Percentiles rank a stretch among this genome's conserved stretches.
phyloP scores from a whole-genome alignment of 2,888 invertebrate species.

The Apoda limacodes region DNA sequence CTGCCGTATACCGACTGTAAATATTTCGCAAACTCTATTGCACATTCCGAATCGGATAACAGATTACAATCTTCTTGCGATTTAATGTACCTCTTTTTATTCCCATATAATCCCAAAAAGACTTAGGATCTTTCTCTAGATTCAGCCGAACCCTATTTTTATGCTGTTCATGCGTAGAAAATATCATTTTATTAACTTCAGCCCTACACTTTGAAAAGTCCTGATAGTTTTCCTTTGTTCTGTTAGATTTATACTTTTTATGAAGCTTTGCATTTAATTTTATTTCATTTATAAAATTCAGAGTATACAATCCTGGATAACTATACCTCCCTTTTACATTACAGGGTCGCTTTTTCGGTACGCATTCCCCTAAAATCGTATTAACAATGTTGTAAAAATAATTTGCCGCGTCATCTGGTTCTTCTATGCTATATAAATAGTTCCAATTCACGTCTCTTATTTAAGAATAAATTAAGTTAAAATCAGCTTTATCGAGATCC shows the following conservation, averaged over 20 bases:
- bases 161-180: too few species aligned
- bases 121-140: too few species aligned
- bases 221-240: constrained; percentile 6
- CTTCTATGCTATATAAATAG: constrained; percentile 4
- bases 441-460: constrained; percentile 12
- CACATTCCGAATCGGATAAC: constrained; percentile 10
- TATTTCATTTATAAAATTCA: constrained; percentile 14
- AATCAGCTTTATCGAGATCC: constrained; percentile 19
- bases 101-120: constrained; percentile 8
- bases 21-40: constrained; percentile 10
- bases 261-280: constrained; percentile 12
- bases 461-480: constrained; percentile 6
- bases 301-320: constrained; percentile 20
- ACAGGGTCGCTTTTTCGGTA: constrained; percentile 12
- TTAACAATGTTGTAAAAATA: constrained; percentile 9
- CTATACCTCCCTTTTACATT: constrained; percentile 1
- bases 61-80: constrained; percentile 1
- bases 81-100: constrained; percentile 1
- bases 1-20: too few species aligned
- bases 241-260: constrained; percentile 11
- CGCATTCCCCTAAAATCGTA: constrained; percentile 10
- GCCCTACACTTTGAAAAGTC: too few species aligned
- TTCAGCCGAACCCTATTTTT: too few species aligned
- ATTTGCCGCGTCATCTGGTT: too few species aligned
- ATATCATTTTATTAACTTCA: constrained; percentile 7